Base-by-base conservation (phyloP, 2,888 invertebrate species). In the Microctonus hyperodae region DNA sequence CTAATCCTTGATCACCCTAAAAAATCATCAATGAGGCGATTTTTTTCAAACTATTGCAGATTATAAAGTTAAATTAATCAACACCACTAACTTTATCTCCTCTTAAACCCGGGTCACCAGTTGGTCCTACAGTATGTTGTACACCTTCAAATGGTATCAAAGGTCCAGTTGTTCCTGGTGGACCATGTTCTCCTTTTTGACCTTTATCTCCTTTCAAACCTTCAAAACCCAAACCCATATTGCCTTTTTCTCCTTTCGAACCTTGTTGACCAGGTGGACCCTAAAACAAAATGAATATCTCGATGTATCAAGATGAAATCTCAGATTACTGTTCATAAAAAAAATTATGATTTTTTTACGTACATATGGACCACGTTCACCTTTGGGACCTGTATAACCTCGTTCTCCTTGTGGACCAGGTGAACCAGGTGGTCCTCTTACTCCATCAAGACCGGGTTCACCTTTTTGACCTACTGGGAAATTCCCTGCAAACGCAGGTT, bases 391-490 rank as follows among this genome's bases (percentile, higher is more conserved):
- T 33, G 81, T 72, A 22, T 85, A 78, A 11, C 92, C 92, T 3
- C 81, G 74, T n/a, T 85, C 86, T 37, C 92, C 92, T 50, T 86
- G 77, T 0, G 87, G 87, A 2, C 92, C 92, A 5, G 89, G 88
- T 44, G 87, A 85, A 13, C 93, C 93, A 10, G 87, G 85, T 9
- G 85, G 84, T 50, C 93, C 93, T 74, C 86, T 86, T 58, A 88
- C 88, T 51, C 96, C 96, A 76, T 91, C 90, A 44, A 88, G 84
- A 58, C 95, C 93, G 3, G 91, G 91, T 82, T 95, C 94, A 80
- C 96, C 96, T 79, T 95, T 95, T 80, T 93, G 91, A 40, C 96
- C 96, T 82, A 92, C 92, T 0, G 88, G 86, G 73, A 89, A 88
- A 23, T 88, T 86, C 67, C 91, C 91, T 37, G 89, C 89, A 72